These are phyloP conservation scores for Protomyctophum bolini DNA, from an alignment of 2,113 vertebrate genomes.

Conservation along the genomic window DNA sequence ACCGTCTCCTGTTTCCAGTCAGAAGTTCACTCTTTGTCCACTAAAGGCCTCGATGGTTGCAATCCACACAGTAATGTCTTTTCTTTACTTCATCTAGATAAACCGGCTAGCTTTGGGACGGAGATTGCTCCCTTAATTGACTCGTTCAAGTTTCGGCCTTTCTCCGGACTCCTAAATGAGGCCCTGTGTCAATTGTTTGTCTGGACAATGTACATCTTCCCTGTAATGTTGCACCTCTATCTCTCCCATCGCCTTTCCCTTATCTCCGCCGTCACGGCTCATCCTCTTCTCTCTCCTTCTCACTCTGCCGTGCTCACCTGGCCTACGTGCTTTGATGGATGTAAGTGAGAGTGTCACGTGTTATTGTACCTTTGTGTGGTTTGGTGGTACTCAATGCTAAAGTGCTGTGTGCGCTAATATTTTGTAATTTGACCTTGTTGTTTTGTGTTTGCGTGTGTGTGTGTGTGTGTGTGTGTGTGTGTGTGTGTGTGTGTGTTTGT, in stretches of 20 bases:
- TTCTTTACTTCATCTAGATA: conserved; percentile 44
- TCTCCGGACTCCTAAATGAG: conserved; percentile 36
- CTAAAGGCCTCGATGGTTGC: conserved; percentile 32
- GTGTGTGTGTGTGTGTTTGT: too few relatives aligned
- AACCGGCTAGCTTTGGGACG: conserved; percentile 22
- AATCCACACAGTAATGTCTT: conserved; percentile 30
- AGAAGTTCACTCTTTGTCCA: conserved; percentile 66
- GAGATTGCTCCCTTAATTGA: conserved; percentile 47
- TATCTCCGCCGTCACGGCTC: conserved; percentile 37
- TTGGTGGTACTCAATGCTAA: too few relatives aligned
- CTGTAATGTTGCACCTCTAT: conserved; percentile 44
- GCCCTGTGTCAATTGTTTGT: conserved; percentile 40
- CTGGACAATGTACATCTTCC: conserved; percentile 31
- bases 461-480: too few relatives aligned
- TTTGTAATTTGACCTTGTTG: too few relatives aligned
- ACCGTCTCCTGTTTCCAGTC: conserved; percentile 60
- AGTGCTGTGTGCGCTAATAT: too few relatives aligned
- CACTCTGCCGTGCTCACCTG: conserved; percentile 6
- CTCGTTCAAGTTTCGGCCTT: conserved; percentile 32
- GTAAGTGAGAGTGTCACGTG: conserved; percentile 53
- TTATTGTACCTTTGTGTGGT: background rate
- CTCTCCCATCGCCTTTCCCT: conserved; percentile 27
- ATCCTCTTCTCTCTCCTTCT: conserved; percentile 14
- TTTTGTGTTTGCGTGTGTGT: too few relatives aligned
- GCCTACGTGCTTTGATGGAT: conserved; percentile 32